Conservation (phyloP, 2,888 invertebrate genomes). For the Drymonia ruficornis region DNA sequence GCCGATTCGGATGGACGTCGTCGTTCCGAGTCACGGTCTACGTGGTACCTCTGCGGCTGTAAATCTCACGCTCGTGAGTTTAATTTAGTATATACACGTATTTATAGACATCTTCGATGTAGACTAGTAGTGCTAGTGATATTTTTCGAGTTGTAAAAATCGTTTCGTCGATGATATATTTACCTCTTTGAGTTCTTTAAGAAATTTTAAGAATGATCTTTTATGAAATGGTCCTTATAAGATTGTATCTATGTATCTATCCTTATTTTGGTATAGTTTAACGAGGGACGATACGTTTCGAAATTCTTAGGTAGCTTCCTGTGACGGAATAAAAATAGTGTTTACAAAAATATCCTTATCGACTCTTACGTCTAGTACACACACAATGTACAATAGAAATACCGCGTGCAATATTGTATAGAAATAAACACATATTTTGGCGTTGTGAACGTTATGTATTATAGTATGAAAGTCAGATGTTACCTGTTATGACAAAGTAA, state of each 20-base stretch:
- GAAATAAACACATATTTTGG: conserved; percentile 77
- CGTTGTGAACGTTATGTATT: conserved; percentile 84
- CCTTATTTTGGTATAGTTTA: conserved; percentile 52
- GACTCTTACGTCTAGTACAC: conserved; percentile 67
- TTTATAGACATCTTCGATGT: conserved; percentile 69
- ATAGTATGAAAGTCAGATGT: conserved; percentile 84
- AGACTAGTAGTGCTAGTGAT: conserved; percentile 80
- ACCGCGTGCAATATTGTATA: conserved; percentile 84
- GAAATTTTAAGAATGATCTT: conserved; percentile 57
- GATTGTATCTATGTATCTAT: conserved; percentile 53
- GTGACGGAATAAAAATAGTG: conserved; percentile 66
- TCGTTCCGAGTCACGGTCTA: conserved; percentile 66
- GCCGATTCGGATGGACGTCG: conserved; percentile 54
- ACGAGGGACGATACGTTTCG: conserved; percentile 62
- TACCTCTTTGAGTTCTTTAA: conserved; percentile 57
- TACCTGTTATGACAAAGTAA: conserved; percentile 84
- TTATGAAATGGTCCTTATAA: conserved; percentile 39
- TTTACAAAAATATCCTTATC: conserved; percentile 57
- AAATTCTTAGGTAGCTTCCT: conserved; percentile 73
- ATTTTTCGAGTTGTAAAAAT: conserved; percentile 70
- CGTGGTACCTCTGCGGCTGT: conserved; percentile 80
- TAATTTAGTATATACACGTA: conserved; percentile 70
- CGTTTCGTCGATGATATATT: conserved; percentile 57
- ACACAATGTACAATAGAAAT: conserved; percentile 72
- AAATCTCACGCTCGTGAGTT: conserved; percentile 67